Evolutionary conservation across 2,797 vertebrate species (phyloP).

Genomic region (Sardinella longiceps): DNA sequence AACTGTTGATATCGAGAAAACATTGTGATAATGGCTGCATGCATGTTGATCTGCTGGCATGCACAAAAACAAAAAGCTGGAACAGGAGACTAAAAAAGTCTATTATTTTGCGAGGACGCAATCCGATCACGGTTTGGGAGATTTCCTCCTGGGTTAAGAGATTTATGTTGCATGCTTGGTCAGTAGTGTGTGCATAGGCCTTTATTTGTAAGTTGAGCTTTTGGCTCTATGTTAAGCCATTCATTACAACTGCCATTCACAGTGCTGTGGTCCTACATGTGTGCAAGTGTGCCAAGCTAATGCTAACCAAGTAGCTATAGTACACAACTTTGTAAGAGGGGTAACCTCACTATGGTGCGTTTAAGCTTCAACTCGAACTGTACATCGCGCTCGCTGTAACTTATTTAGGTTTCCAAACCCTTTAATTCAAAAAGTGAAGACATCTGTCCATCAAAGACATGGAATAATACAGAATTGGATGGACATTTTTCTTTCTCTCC

Average conservation of each 20-base stretch:
- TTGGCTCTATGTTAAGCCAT: background rate
- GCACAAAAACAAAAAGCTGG: background rate
- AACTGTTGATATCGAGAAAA: conserved; percentile 36
- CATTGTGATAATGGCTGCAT: conserved; percentile 36
- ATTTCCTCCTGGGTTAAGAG: conserved; percentile 7
- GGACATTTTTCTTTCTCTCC: background rate
- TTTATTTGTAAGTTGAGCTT: background rate
- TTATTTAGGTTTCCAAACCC: background rate
- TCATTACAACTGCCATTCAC: background rate
- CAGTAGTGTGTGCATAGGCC: background rate
- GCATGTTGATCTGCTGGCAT: conserved; percentile 8
- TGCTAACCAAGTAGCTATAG: too few species aligned
- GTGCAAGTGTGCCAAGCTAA: background rate
- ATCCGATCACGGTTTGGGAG: conserved; percentile 25
- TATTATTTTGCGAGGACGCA: conserved; percentile 18
- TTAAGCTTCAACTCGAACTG: background rate
- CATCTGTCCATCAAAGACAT: background rate
- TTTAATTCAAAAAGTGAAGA: background rate
- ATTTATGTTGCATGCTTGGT: background rate
- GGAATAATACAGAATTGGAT: background rate
- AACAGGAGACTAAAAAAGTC: conserved; percentile 30
- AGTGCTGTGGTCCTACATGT: background rate
- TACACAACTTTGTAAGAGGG: too few species aligned
- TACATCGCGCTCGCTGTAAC: background rate
- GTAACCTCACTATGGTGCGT: background rate